These are phyloP conservation scores for Isurus oxyrinchus DNA, from an alignment of 2,113 vertebrate species.

Conservation along the genomic window DNA sequence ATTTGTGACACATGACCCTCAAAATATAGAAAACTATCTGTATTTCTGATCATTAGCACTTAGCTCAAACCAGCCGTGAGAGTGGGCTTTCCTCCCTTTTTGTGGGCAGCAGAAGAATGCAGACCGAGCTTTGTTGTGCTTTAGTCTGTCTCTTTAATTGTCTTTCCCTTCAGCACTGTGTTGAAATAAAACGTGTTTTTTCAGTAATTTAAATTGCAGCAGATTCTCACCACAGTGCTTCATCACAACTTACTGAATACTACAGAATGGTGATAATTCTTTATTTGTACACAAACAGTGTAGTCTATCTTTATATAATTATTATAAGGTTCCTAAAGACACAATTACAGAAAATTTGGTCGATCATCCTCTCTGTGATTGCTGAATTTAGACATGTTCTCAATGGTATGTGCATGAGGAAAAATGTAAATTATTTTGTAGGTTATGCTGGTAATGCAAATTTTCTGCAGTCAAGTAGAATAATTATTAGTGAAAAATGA, in stretches of 20 bases:
- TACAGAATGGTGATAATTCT: not conserved
- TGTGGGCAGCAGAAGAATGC: not conserved
- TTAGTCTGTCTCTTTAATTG: not conserved
- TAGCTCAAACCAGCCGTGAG: not conserved
- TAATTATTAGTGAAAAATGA: not conserved
- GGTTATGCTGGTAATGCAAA: not conserved
- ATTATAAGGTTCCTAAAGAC: not conserved
- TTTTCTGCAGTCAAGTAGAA: not conserved
- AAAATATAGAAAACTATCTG: not conserved
- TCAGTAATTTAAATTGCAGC: not conserved
- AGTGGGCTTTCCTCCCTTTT: not conserved
- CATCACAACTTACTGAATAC: not conserved
- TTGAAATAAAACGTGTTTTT: not conserved
- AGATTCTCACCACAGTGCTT: not conserved
- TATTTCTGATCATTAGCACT: not conserved
- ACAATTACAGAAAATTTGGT: not conserved
- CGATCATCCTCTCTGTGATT: not conserved
- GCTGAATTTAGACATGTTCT: not conserved
- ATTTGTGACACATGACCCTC: not conserved
- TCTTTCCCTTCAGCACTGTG: not conserved
- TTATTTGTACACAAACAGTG: not conserved
- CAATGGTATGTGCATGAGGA: not conserved
- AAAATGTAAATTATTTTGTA: not conserved
- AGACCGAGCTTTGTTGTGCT: not conserved
- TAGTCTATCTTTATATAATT: not conserved